Evolutionary conservation across 1,140 invertebrate genomes (phyloP), one percentile per base, ranked within the genome.

Genomic region (Pseudobourletiella spinata): DNA sequence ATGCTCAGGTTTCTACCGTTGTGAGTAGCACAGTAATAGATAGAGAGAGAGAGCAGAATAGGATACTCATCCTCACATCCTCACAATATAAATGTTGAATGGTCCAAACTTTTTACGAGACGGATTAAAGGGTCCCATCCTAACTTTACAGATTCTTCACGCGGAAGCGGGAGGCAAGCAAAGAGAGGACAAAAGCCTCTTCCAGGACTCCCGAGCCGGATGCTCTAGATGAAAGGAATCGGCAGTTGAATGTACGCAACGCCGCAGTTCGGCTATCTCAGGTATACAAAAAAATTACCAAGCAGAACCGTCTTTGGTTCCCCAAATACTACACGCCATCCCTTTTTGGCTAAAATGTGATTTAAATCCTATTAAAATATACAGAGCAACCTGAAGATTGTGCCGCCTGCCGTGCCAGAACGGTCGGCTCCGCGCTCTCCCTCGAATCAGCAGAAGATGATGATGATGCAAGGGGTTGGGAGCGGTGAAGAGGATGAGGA

Each of bases 401-500:
- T 82, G n/a, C 79, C 81, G 0, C 80, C 83, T 6, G 79, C 81
- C 44, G 80, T 83, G n/a, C 82, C 84, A 3, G 86, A 89, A 62
- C 77, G 88, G 56, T 30, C 72, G 65, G 30, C 70, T 22, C 52
- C 32, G 15, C 57, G 61, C 56, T 61, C 65, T 18, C 54, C 54
- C n/a, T 29, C n/a, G 16, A 24, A 39, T 3, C 61, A 30, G 16
- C 61, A 57, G 42, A 89, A 89, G 70, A 81, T 83, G 35, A 82
- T 84, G 0, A 75, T 74, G 15, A 79, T 78, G 15, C 74, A 86
- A 1, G 80, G 82, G 0, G 80, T 81, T 1, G 80, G 84, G 4
- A 88, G 89, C 84, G 88, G 89, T 83, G 0, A 83, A 87, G 46
- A 87, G 86, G 60, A 85, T 88, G 88, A 69, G 39, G 73, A 72